Percentiles rank a stretch among this genome's conserved stretches.
These are phyloP conservation scores for Fragum sueziense DNA, from an alignment of 2,888 invertebrate genomes.

Conservation along the genomic window DNA sequence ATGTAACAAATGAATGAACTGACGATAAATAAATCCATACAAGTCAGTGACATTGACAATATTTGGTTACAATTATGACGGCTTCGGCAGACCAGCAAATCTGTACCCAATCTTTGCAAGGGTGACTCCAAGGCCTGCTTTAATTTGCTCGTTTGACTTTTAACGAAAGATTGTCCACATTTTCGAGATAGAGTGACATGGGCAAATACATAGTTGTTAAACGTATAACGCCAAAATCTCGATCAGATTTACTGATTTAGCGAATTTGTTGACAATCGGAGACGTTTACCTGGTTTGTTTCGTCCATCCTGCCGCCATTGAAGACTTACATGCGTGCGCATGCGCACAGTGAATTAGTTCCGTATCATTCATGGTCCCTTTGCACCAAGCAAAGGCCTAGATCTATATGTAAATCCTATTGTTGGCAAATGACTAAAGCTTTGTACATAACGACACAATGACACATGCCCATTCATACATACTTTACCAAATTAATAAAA, in stretches of 20 bases:
- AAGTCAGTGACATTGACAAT: no score
- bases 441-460: not conserved
- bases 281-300: slow-evolving; percentile 49
- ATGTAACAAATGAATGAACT: no score
- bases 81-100: not conserved
- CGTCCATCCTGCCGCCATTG: slow-evolving; percentile 57
- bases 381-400: not conserved
- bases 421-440: not conserved
- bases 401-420: not conserved
- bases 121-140: slow-evolving; percentile 21
- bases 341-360: slow-evolving; percentile 50
- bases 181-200: not conserved
- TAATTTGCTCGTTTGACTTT: not conserved
- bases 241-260: not conserved
- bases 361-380: slow-evolving; percentile 7
- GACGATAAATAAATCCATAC: no score
- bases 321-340: slow-evolving; percentile 44
- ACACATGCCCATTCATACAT: not conserved
- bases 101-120: slow-evolving; percentile 9
- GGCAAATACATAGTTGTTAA: not conserved
- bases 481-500: not conserved
- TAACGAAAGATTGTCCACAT: no score
- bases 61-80: not conserved
- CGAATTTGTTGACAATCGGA: not conserved
- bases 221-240: not conserved